Evolutionary conservation across 2,113 vertebrate species (phyloP).

Genomic region (Aspidoscelis tigris): DNA sequence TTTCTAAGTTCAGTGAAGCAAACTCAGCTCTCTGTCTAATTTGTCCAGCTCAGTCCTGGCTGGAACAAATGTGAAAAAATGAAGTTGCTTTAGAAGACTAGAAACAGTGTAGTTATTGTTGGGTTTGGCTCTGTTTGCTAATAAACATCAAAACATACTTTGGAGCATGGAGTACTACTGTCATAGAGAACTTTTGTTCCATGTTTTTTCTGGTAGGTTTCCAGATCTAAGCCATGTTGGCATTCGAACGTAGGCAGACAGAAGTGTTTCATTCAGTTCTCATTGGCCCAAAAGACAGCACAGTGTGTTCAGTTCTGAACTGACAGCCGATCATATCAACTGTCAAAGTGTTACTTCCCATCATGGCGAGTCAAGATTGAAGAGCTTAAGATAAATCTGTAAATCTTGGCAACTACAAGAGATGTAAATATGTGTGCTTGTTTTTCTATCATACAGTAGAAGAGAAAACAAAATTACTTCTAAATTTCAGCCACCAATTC

Average conservation of each 20-base stretch:
- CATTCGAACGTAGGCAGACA: conserved; percentile 63
- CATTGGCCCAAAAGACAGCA: conserved; percentile 48
- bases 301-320: conserved; percentile 48
- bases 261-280: conserved; percentile 42
- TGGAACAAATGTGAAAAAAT: conserved; percentile 63
- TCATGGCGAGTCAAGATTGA: neutral
- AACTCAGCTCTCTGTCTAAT: conserved; percentile 50
- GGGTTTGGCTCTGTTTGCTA: conserved; percentile 64
- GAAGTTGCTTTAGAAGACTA: conserved; percentile 53
- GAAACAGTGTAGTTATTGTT: conserved; percentile 71
- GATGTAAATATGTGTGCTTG: neutral
- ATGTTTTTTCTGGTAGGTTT: conserved; percentile 66
- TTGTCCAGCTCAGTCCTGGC: conserved; percentile 48
- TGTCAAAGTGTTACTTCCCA: conserved; percentile 49
- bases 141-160: conserved; percentile 73
- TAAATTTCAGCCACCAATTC: accelerated
- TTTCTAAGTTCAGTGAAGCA: conserved; percentile 54
- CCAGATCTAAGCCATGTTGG: conserved; percentile 66
- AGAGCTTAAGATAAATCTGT: neutral
- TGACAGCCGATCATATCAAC: conserved; percentile 12
- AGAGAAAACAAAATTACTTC: neutral
- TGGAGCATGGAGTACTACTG: conserved; percentile 60
- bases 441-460: neutral
- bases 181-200: conserved; percentile 74
- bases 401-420: neutral